A percentile compares a stretch with the other conserved stretches of the same genome.
Evolutionary conservation across 2,888 invertebrate species (phyloP).

Genomic region (Dione juno): DNA sequence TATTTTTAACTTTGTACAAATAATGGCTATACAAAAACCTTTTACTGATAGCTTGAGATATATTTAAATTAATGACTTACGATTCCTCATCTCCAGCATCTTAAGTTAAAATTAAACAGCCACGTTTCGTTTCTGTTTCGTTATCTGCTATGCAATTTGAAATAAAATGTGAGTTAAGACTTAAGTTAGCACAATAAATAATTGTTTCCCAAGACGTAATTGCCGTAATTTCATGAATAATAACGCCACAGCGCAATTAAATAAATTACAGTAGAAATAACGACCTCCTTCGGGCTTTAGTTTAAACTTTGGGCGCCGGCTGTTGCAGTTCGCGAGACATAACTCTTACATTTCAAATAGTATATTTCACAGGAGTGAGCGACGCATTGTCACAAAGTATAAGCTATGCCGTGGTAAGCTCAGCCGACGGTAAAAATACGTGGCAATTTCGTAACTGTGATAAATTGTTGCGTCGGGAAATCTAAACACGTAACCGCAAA

Average conservation of each 20-base stretch:
- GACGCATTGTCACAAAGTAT: constrained; percentile 46
- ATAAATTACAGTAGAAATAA: constrained; percentile 82
- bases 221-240: constrained; percentile 84
- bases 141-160: constrained; percentile 77
- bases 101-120: constrained; percentile 53
- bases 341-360: constrained; percentile 57
- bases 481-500: constrained; percentile 78
- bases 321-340: constrained; percentile 64
- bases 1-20: not conserved
- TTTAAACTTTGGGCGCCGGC: constrained; percentile 77
- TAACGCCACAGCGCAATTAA: constrained; percentile 83
- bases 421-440: constrained; percentile 40
- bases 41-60: not conserved
- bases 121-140: constrained; percentile 61
- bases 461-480: constrained; percentile 59
- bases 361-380: constrained; percentile 47
- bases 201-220: constrained; percentile 82
- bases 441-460: constrained; percentile 50
- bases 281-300: constrained; percentile 79
- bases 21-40: not conserved
- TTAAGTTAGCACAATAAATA: constrained; percentile 83
- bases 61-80: constrained; percentile 19
- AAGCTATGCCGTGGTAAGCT: constrained; percentile 37
- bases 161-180: constrained; percentile 82
- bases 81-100: constrained; percentile 12